Conservation (phyloP, 2,888 invertebrate species). For the Ectropis crepuscularia region DNA sequence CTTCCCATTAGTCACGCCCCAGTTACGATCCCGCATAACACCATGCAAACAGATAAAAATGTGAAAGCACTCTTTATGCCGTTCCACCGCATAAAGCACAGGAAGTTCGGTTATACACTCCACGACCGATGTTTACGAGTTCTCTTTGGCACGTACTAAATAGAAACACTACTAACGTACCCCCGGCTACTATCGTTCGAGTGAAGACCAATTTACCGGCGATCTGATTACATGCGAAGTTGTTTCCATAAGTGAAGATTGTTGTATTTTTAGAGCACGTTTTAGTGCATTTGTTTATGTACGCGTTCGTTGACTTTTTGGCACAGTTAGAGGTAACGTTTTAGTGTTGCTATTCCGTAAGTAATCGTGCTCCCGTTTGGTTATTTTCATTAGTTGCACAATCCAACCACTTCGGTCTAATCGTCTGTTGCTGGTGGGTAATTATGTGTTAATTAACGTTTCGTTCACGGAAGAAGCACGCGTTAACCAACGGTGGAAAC, state of each 20-base stretch:
- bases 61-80: constrained; percentile 62
- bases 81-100: constrained; percentile 57
- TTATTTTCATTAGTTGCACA: constrained; percentile 30
- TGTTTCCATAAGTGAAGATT: constrained; percentile 55
- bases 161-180: constrained; percentile 29
- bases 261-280: constrained; percentile 49
- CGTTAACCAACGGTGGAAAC: neutral
- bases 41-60: constrained; percentile 51
- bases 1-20: constrained; percentile 59
- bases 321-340: constrained; percentile 37
- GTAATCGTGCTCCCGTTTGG: constrained; percentile 27
- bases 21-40: constrained; percentile 51
- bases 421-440: constrained; percentile 10
- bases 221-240: constrained; percentile 67
- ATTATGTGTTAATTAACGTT: constrained; percentile 18
- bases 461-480: neutral
- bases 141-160: constrained; percentile 61
- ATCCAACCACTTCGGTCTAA: constrained; percentile 23
- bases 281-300: constrained; percentile 60
- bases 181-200: constrained; percentile 59
- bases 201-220: constrained; percentile 68
- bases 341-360: constrained; percentile 24
- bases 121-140: constrained; percentile 64
- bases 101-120: constrained; percentile 59
- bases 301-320: constrained; percentile 57